A percentile compares a stretch with the other conserved stretches of the same genome.
These are phyloP conservation scores for Listrodromus nycthemerus DNA, from an alignment of 2,888 invertebrate genomes.

Conservation along the genomic window DNA sequence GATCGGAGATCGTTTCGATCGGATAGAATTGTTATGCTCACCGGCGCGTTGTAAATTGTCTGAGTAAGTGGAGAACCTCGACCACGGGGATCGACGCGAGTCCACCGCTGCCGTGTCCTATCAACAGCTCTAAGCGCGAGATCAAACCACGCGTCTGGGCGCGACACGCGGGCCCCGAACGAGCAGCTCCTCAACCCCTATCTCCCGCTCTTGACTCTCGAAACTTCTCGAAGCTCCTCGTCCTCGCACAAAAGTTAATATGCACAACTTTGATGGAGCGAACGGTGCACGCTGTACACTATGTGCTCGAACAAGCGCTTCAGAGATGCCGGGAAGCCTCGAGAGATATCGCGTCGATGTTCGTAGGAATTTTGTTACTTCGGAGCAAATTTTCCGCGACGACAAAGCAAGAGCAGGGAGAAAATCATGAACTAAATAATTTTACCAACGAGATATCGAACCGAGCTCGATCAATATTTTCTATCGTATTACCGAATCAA, in stretches of 20 bases:
- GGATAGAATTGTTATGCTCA: slow-evolving; percentile 17
- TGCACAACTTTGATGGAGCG: slow-evolving; percentile 12
- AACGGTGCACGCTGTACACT: slow-evolving; percentile 2
- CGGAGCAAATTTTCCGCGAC: not conserved
- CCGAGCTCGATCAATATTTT: too few relatives aligned
- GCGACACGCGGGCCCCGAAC: slow-evolving; percentile 39
- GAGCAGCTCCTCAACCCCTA: slow-evolving; percentile 34
- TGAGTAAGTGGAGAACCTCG: slow-evolving; percentile 41
- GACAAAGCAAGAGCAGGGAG: not conserved
- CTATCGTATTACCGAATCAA: too few relatives aligned
- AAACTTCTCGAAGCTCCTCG: slow-evolving; percentile 31
- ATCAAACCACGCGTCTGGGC: slow-evolving; percentile 49
- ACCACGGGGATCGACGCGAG: slow-evolving; percentile 39
- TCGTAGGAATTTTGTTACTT: slow-evolving; percentile 8
- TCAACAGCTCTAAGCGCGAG: slow-evolving; percentile 12
- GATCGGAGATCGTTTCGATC: slow-evolving; percentile 33
- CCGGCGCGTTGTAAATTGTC: slow-evolving; percentile 41
- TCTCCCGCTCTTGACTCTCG: not conserved
- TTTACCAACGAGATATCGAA: too few relatives aligned
- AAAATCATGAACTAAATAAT: not conserved
- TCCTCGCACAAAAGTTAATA: slow-evolving; percentile 32
- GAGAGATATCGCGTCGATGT: slow-evolving; percentile 1
- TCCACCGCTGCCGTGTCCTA: not conserved
- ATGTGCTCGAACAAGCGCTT: slow-evolving; percentile 18
- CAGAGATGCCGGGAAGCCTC: slow-evolving; percentile 29